phyloP scores from a whole-genome alignment of 1,140 invertebrate species.

The Chrysomallon squamiferum region DNA sequence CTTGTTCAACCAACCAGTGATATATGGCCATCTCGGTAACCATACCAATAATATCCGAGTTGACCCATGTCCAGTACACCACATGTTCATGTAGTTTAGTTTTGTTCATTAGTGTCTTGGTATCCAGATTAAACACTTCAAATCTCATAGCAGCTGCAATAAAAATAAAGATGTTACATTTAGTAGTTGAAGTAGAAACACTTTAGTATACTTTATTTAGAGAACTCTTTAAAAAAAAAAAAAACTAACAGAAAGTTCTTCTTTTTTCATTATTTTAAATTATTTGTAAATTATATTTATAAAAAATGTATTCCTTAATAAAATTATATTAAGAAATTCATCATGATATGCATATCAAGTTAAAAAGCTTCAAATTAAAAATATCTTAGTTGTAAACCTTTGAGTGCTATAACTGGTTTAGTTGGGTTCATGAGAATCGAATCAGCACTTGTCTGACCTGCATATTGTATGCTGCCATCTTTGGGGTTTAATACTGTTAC shows the following conservation, averaged over 20 bases:
- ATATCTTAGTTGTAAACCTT: slow-evolving; percentile 54
- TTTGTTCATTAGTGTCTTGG: slow-evolving; percentile 50
- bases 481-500: slow-evolving; percentile 60
- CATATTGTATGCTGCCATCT: slow-evolving; percentile 55
- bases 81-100: slow-evolving; percentile 52
- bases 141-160: slow-evolving; percentile 58
- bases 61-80: slow-evolving; percentile 62
- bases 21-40: slow-evolving; percentile 58
- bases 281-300: too few species aligned
- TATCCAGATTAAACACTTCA: slow-evolving; percentile 61
- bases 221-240: too few species aligned
- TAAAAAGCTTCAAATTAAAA: too few species aligned
- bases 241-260: too few species aligned
- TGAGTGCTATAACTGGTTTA: slow-evolving; percentile 59
- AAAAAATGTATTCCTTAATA: too few species aligned
- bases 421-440: slow-evolving; percentile 61
- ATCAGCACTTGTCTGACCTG: slow-evolving; percentile 57
- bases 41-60: slow-evolving; percentile 57
- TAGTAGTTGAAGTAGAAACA: neutral
- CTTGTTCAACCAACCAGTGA: slow-evolving; percentile 59
- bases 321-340: too few species aligned
- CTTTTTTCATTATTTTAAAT: too few species aligned
- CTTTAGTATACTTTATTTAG: neutral
- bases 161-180: slow-evolving; percentile 5
- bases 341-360: too few species aligned